These are phyloP conservation scores for Hippoglossus stenolepis DNA, from an alignment of 2,113 vertebrate genomes.

Conservation along the genomic window DNA sequence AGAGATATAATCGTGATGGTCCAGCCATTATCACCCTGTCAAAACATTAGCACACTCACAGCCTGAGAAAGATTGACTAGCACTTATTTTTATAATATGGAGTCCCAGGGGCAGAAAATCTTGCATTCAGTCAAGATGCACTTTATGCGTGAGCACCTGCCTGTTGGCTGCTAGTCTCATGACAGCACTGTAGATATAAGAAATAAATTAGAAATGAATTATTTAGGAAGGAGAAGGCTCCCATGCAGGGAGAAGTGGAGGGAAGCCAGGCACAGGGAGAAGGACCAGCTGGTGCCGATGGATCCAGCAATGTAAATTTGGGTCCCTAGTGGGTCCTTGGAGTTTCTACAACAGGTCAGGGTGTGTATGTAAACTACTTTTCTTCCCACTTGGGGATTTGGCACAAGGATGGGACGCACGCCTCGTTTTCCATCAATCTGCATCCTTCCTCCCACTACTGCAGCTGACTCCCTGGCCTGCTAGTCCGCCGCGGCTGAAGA, in stretches of 20 bases:
- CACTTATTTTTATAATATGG: slow-evolving; percentile 44
- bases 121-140: slow-evolving; percentile 31
- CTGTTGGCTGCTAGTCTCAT: slow-evolving; percentile 52
- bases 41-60: slow-evolving; percentile 44
- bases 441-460: slow-evolving; percentile 47
- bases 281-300: slow-evolving; percentile 53
- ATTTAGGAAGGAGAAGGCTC: slow-evolving; percentile 62
- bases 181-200: slow-evolving; percentile 52
- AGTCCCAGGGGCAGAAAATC: slow-evolving; percentile 31
- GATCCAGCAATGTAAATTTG: slow-evolving; percentile 56
- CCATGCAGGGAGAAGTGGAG: slow-evolving; percentile 32
- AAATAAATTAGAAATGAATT: slow-evolving; percentile 77
- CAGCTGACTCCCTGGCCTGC: slow-evolving; percentile 61
- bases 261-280: slow-evolving; percentile 27
- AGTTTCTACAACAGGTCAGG: slow-evolving; percentile 49
- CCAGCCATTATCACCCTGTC: slow-evolving; percentile 22
- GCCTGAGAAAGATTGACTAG: slow-evolving; percentile 34
- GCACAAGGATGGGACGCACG: slow-evolving; percentile 32
- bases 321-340: slow-evolving; percentile 25
- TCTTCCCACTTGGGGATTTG: slow-evolving; percentile 6
- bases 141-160: slow-evolving; percentile 54
- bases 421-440: slow-evolving; percentile 60
- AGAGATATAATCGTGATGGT: not conserved
- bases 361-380: slow-evolving; percentile 44
- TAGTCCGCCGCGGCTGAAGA: slow-evolving; percentile 53